A percentile compares a stretch with the other conserved stretches of the same genome.
These are phyloP conservation scores for Merops nubicus DNA, from an alignment of 2,113 vertebrate genomes.

Conservation along the genomic window DNA sequence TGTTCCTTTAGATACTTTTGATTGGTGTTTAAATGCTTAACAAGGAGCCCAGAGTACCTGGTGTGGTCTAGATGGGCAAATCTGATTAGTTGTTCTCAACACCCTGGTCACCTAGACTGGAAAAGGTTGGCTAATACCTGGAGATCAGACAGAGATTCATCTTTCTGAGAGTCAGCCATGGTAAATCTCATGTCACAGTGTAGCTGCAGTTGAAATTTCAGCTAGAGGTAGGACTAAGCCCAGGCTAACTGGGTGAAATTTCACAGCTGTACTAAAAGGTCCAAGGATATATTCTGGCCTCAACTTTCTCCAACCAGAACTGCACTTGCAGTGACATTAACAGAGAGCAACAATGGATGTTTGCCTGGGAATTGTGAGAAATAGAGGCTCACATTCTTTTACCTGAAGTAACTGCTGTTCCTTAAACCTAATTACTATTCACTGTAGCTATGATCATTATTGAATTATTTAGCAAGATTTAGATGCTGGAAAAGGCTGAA, in stretches of 20 bases:
- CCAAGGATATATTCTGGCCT: not conserved
- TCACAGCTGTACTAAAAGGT: not conserved
- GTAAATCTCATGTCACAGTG: not conserved
- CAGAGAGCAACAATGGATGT: not conserved
- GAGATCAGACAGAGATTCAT: not conserved
- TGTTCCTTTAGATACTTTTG: not conserved
- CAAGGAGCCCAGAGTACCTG: not conserved
- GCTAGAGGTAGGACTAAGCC: not conserved
- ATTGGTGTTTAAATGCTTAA: not conserved
- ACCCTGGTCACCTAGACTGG: not conserved
- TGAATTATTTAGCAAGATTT: slow-evolving; percentile 26
- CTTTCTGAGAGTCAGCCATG: not conserved
- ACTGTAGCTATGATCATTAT: not conserved
- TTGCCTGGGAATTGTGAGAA: not conserved
- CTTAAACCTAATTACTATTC: not conserved
- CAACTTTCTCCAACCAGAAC: not conserved
- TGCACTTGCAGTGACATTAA: not conserved
- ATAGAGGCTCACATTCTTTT: not conserved
- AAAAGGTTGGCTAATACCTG: not conserved
- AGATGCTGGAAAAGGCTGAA: not conserved
- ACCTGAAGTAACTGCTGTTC: not conserved
- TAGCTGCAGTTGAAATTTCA: not conserved
- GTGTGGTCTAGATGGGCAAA: not conserved
- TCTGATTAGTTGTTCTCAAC: not conserved
- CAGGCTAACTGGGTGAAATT: not conserved